Percentiles rank a stretch among this genome's conserved stretches.
phyloP scores from a whole-genome alignment of 2,113 vertebrate species.

The Dermatemys mawii region DNA sequence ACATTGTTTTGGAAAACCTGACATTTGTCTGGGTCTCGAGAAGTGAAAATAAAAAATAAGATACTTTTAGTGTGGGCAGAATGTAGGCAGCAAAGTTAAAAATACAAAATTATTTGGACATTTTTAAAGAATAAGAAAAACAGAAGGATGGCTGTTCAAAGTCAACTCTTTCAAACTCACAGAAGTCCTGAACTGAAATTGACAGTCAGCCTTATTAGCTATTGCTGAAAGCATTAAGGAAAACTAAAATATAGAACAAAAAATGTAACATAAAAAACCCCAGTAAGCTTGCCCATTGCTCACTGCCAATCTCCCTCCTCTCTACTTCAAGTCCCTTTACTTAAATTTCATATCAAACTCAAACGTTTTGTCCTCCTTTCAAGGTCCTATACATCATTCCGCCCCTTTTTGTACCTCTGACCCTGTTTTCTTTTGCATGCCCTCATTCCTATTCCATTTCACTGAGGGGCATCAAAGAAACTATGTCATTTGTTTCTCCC shows the following conservation, averaged over 20 bases:
- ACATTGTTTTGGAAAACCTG: neutral
- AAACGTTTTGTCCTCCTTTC: neutral
- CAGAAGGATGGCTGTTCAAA: neutral
- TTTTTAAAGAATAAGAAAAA: neutral
- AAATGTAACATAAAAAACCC: neutral
- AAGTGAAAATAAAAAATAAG: neutral
- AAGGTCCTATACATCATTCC: neutral
- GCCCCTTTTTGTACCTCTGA: neutral
- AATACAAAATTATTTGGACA: neutral
- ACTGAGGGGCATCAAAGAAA: no score
- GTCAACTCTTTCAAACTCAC: neutral
- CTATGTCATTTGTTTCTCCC: neutral
- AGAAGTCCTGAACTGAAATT: neutral
- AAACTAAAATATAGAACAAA: neutral
- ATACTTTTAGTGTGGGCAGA: neutral
- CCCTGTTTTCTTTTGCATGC: neutral
- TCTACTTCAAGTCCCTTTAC: neutral
- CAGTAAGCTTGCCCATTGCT: neutral
- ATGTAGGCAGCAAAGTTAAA: neutral
- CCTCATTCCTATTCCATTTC: neutral
- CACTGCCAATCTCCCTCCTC: neutral
- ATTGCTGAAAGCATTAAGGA: neutral
- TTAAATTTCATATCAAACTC: neutral
- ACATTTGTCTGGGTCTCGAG: neutral
- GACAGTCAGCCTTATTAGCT: neutral